Percentiles rank a stretch among this genome's conserved stretches.
These are phyloP conservation scores for Caenorhabditis angaria DNA, from an alignment of 2,888 invertebrate species.

Conservation along the genomic window DNA sequence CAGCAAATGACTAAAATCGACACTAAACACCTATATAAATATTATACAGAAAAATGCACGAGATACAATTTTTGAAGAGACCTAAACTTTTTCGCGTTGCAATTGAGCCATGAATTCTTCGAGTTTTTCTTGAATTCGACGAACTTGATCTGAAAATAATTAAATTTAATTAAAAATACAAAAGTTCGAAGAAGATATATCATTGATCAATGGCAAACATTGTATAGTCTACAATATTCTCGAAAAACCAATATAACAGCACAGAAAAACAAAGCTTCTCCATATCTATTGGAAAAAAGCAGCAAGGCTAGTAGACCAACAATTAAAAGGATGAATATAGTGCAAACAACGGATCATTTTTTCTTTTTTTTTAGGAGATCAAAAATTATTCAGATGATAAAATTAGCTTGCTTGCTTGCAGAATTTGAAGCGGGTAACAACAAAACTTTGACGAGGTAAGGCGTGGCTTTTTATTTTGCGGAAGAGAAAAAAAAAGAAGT, in stretches of 20 bases:
- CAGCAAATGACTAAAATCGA: conserved; percentile 1
- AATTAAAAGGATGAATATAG: background rate
- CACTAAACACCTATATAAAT: background rate
- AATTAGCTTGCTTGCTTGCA: background rate
- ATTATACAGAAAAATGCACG: background rate
- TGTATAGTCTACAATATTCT: no score
- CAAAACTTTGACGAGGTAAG: background rate
- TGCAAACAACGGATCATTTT: background rate
- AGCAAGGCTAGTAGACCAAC: background rate
- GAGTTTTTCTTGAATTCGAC: conserved; percentile 95
- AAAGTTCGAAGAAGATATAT: background rate
- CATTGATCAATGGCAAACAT: background rate
- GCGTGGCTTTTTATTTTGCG: background rate
- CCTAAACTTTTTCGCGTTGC: conserved; percentile 85
- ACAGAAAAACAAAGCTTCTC: background rate
- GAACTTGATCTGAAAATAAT: conserved; percentile 77
- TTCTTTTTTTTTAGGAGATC: background rate
- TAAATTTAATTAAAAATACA: conserved; percentile 5
- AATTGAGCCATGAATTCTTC: conserved; percentile 97
- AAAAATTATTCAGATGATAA: background rate
- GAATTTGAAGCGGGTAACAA: background rate
- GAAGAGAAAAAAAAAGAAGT: background rate
- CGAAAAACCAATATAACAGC: background rate
- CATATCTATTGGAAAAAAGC: background rate
- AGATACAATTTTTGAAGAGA: background rate